These are phyloP conservation scores for Syngnathus acus DNA, from an alignment of 2,797 vertebrate genomes.

Conservation along the genomic window DNA sequence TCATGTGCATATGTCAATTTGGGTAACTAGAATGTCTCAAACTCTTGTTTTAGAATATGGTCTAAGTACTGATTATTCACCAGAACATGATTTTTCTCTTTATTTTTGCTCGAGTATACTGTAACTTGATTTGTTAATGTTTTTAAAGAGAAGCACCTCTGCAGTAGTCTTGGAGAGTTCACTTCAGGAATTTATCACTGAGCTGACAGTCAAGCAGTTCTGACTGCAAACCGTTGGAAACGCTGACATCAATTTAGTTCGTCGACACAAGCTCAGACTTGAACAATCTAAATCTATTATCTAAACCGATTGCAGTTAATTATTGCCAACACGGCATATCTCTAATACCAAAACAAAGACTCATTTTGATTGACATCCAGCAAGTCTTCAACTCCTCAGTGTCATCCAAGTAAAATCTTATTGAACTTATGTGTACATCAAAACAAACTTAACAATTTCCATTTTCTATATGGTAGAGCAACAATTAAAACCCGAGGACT, in stretches of 20 bases:
- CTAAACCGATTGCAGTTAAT: neutral
- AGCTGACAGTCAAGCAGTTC: conserved; percentile 40
- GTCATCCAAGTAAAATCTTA: neutral
- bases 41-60: neutral
- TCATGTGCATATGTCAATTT: neutral
- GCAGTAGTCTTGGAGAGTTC: conserved; percentile 9
- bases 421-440: neutral
- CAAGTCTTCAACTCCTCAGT: neutral
- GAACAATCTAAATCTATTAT: neutral
- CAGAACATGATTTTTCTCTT: neutral
- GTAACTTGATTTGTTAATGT: neutral
- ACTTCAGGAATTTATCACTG: conserved; percentile 55
- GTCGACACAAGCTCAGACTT: neutral
- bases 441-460: neutral
- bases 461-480: neutral
- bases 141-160: neutral
- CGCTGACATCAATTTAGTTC: conserved; percentile 5
- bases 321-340: neutral
- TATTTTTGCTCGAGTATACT: neutral
- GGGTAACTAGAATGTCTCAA: too few species aligned
- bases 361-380: neutral
- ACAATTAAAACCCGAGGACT: neutral
- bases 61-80: neutral
- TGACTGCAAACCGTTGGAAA: conserved; percentile 19
- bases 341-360: neutral